phyloP scores from a whole-genome alignment of 1,140 invertebrate genomes.

The Dinoponera quadriceps region DNA sequence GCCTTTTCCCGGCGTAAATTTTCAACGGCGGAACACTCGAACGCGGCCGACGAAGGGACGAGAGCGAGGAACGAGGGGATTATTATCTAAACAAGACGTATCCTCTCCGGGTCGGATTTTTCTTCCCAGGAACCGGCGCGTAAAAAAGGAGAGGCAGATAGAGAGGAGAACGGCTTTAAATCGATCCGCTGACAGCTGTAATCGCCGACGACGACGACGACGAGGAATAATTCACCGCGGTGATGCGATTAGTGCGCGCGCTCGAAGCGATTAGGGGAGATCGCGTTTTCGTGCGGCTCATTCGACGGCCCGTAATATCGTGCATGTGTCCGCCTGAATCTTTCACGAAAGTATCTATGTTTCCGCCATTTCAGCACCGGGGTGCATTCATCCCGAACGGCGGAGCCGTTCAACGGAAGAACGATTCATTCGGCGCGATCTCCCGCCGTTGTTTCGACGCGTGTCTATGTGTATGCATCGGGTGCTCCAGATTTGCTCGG shows the following conservation, averaged over 20 bases:
- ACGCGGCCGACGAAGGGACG: neutral
- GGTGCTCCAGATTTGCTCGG: neutral
- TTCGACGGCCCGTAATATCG: too few species aligned
- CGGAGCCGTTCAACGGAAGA: too few species aligned
- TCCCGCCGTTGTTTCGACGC: too few species aligned
- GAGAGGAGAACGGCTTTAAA: neutral
- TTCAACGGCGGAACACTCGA: neutral
- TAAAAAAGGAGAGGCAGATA: neutral
- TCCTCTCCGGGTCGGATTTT: constrained; percentile 46
- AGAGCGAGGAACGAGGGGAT: neutral
- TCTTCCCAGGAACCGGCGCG: constrained; percentile 12
- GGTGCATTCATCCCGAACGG: too few species aligned
- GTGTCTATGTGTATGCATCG: too few species aligned
- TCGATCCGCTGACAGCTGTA: constrained; percentile 1
- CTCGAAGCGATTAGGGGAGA: too few species aligned
- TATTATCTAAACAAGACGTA: constrained; percentile 54
- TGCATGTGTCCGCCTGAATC: too few species aligned
- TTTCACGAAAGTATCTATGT: too few species aligned
- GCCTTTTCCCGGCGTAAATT: constrained; percentile 46
- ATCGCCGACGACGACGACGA: neutral
- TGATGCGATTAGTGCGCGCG: too few species aligned
- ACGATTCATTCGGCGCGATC: too few species aligned
- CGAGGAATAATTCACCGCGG: constrained; percentile 14
- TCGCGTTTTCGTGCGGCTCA: too few species aligned
- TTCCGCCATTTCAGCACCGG: too few species aligned